Conservation (phyloP, 2,888 invertebrate species). For the Erebia ligea region DNA sequence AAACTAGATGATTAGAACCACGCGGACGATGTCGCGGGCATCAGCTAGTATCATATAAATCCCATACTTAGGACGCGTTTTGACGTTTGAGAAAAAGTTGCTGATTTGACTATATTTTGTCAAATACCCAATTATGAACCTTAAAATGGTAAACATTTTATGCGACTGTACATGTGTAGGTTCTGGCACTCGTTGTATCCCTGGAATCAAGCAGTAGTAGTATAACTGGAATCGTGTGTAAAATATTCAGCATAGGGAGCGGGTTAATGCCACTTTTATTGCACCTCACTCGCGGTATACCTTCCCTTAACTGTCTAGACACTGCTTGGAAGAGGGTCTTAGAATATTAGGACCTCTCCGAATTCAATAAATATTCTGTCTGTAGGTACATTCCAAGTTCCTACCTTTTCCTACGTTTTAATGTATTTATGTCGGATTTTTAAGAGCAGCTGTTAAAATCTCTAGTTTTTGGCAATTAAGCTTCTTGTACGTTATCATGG, state of each 20-base stretch:
- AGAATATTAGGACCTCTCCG: background rate
- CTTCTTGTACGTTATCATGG: too few species aligned
- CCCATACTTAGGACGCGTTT: too few species aligned
- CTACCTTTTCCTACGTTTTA: constrained; percentile 2
- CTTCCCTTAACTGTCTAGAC: constrained; percentile 24
- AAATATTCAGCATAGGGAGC: constrained; percentile 28
- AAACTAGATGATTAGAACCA: too few species aligned
- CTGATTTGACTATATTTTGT: too few species aligned
- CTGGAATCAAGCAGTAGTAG: too few species aligned
- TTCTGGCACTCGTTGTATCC: constrained; percentile 6
- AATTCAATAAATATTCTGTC: background rate
- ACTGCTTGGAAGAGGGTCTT: constrained; percentile 7
- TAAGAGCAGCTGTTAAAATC: too few species aligned
- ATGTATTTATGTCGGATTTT: background rate
- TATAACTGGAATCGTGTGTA: constrained; percentile 15
- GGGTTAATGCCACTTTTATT: constrained; percentile 27
- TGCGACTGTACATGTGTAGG: background rate
- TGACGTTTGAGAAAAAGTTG: too few species aligned
- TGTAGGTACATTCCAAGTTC: background rate
- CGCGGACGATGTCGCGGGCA: too few species aligned
- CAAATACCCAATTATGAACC: too few species aligned
- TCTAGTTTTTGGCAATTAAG: too few species aligned
- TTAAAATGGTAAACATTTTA: background rate
- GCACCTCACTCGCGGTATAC: constrained; percentile 13
- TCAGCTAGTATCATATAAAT: too few species aligned